Base-by-base conservation (phyloP, 1,140 invertebrate species). In the Tetramorium simillimum region DNA sequence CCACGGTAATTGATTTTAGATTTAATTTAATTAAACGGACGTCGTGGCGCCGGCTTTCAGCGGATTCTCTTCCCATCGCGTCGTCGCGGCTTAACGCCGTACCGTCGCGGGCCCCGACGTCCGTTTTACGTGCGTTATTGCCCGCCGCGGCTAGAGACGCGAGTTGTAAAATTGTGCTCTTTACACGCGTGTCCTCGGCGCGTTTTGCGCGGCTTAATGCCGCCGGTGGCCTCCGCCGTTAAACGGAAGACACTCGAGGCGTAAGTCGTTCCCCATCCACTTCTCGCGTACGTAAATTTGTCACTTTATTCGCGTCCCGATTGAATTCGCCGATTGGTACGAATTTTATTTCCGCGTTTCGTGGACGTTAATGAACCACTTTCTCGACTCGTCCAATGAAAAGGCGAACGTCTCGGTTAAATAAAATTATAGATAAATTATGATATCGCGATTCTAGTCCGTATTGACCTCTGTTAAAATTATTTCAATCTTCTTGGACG, bases 1-100 rank as follows among this genome's bases (percentile, higher is more conserved):
- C 14, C 40, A 46, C 16, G 65, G 65, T 78, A 89, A 90, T 90
- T 89, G 89, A 90, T 87, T 90, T 89, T 87, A 87, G 69, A 87
- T 88, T 89, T 85, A 87, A 90, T 90, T 90, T 72, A 89, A 90
- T 90, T 87, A 90, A 86, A 81, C 53, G 53, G 21, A 77, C 81
- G 37, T 49, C 85, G 73, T 43, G 56, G 67, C 85, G 69, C 56
- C 70, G 78, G 76, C 85, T 89, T 87, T 89, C 87, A 78, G 67
- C 89, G 70, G 65, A 72, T 78, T 65, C 72, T 76, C 58, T 76
- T 46, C 58, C 53, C 72, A n/a, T 76, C 65, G 80, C 65, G 80
- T 80, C 67, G 75, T 49, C 51, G 69, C 75, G 58, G 46, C 69
- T 33, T 51, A 82, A 86, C 51, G 43, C 24, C 24, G 67, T 40